Evolutionary conservation across 2,888 invertebrate genomes (phyloP), one percentile per base, ranked within the genome.

Genomic region (Meteorus colon): DNA sequence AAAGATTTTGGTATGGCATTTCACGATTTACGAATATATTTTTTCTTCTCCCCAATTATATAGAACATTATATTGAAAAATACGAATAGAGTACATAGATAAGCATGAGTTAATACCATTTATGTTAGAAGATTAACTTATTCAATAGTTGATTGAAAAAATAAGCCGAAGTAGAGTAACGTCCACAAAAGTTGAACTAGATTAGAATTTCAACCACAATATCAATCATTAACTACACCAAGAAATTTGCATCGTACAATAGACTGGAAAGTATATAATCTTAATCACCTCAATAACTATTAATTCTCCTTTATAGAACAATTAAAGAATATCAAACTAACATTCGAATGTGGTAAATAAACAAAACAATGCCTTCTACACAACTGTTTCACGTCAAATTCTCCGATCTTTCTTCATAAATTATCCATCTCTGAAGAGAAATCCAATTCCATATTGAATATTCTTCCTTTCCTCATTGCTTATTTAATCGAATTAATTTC

Each of bases 1-100:
- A 68, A 76, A 76, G 41, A 60, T 68, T 73, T 72, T 67, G 76
- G 76, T 76, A 76, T 76, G 75, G 55, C 55, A 41, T 12, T 27
- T 41, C 10, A 41, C 41, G 29, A 45, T 63, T 48, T 31, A 29
- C 14, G 14, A 41, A 27, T 48, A 6, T n/a, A 12, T 29, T 41
- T 6, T 37, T 69, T 55, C n/a, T 29, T n/a, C 31, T 19, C 24
- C 55, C 8, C n/a, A 69, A n/a, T 34, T 16, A 55, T 51, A 65
- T 4, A 19, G 6, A 65, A 37, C 37, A n/a, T 34, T 16, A 55
- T 51, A 65, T 4, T 41, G 6, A 65, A 37, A 65, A n/a, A 41
- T 65, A 65, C 5, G 24, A 37, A 19, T 14, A 27, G 41, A 41
- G 31, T 34, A 19, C 41, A 65, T 37, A 41, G 8, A 37, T n/a